Evolutionary conservation across 2,888 invertebrate genomes (phyloP).

Genomic region (Tryphoninae sp.): DNA sequence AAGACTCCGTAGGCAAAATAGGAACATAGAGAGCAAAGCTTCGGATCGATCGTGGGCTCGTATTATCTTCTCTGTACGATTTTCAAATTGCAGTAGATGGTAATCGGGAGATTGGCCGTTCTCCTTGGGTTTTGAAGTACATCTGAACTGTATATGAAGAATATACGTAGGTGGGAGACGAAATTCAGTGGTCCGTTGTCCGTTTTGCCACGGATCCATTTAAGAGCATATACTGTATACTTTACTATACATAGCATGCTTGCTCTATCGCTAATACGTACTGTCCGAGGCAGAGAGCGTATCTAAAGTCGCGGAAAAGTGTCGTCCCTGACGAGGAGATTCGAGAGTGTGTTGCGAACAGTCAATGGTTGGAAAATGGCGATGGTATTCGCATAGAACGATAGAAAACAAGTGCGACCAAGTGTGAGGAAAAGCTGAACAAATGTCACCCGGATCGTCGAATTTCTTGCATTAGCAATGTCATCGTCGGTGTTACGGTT

Average conservation of each 20-base stretch:
- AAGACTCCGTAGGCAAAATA: constrained; percentile 1
- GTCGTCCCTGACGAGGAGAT: constrained; percentile 15
- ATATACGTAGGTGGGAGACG: not conserved
- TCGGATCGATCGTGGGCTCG: not conserved
- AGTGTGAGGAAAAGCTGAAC: constrained; percentile 63
- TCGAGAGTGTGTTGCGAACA: constrained; percentile 2
- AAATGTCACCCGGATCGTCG: constrained; percentile 68
- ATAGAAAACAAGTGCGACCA: constrained; percentile 51
- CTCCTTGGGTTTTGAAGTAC: not conserved
- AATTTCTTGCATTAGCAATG: constrained; percentile 61
- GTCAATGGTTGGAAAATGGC: constrained; percentile 68
- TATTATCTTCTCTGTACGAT: not conserved
- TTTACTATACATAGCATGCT: not conserved
- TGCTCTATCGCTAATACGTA: not conserved
- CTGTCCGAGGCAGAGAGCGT: constrained; percentile 18
- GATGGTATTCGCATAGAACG: constrained; percentile 65
- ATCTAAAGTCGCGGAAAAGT: constrained; percentile 46
- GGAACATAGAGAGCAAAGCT: not conserved
- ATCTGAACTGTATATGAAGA: constrained; percentile 10
- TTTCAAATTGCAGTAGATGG: constrained; percentile 17
- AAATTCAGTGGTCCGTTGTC: constrained; percentile 19
- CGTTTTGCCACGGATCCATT: constrained; percentile 25
- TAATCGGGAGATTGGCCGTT: constrained; percentile 1
- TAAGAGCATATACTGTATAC: constrained; percentile 7
- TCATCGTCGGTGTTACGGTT: constrained; percentile 66